phyloP scores from a whole-genome alignment of 2,888 invertebrate genomes.

The Eupithecia abbreviata region DNA sequence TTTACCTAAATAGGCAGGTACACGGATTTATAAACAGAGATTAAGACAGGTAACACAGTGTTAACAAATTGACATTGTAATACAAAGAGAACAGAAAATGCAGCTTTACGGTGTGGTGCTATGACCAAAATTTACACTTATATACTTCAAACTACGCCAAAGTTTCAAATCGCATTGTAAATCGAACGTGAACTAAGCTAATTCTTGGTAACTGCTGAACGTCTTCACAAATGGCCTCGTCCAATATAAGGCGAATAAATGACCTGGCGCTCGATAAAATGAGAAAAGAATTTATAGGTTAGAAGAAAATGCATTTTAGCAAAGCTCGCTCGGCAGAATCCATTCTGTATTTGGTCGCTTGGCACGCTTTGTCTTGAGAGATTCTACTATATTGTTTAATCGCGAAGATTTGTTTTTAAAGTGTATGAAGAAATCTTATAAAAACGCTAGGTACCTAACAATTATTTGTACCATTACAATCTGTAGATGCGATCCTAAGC shows the following conservation, averaged over 20 bases:
- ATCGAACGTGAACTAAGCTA: constrained; percentile 28
- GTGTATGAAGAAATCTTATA: background rate
- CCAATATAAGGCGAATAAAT: constrained; percentile 73
- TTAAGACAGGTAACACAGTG: too few species aligned
- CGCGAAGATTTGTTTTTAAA: constrained; percentile 10
- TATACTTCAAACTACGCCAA: background rate
- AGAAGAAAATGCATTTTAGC: constrained; percentile 63
- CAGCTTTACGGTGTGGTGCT: background rate
- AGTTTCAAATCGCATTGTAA: constrained; percentile 9
- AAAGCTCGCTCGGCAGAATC: constrained; percentile 33
- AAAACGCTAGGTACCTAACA: background rate
- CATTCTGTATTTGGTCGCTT: constrained; percentile 34
- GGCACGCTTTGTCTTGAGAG: constrained; percentile 25
- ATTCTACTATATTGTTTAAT: constrained; percentile 25
- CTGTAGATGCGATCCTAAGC: background rate
- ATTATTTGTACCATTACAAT: background rate
- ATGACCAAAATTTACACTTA: background rate
- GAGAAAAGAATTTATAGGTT: constrained; percentile 70
- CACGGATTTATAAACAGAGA: background rate
- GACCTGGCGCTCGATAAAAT: constrained; percentile 67
- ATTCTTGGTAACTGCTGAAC: constrained; percentile 27
- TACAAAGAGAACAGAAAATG: background rate
- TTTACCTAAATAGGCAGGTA: too few species aligned
- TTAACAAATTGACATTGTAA: too few species aligned
- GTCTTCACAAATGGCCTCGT: constrained; percentile 52